Percentiles rank a stretch among this genome's conserved stretches.
Evolutionary conservation across 2,113 vertebrate species (phyloP).

Genomic region (Apistogramma diplotaenia): DNA sequence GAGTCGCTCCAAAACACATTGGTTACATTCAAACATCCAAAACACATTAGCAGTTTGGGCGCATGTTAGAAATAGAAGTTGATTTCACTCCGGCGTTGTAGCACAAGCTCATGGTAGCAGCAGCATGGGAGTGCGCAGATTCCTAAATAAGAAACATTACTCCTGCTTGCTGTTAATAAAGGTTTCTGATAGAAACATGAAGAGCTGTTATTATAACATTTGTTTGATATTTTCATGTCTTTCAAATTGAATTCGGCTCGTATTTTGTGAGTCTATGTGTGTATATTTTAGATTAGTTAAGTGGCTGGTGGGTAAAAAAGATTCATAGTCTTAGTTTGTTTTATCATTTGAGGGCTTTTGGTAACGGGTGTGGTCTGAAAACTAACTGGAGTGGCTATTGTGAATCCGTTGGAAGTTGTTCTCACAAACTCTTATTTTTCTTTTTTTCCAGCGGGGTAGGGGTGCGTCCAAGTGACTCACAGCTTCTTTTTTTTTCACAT

Average conservation of each 20-base stretch:
- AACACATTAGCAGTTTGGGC: constrained; percentile 26
- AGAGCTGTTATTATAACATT: not conserved
- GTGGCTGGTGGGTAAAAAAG: not conserved
- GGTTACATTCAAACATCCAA: constrained; percentile 12
- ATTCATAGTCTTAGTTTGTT: too few species aligned
- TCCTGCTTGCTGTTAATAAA: not conserved
- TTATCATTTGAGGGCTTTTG: not conserved
- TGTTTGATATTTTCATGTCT: not conserved
- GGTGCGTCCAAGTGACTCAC: not conserved
- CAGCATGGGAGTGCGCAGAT: not conserved
- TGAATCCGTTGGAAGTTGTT: not conserved
- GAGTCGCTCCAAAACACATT: not conserved
- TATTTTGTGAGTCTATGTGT: not conserved
- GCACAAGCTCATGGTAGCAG: not conserved
- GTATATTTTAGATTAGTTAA: not conserved
- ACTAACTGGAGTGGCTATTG: not conserved
- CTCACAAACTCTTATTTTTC: not conserved
- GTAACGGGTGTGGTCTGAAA: not conserved
- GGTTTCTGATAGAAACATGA: not conserved
- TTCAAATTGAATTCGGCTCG: not conserved
- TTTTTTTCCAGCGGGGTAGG: not conserved
- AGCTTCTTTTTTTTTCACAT: not conserved
- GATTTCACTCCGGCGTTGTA: not conserved
- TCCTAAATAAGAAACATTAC: not conserved
- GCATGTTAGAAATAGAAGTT: not conserved